Evolutionary conservation across 2,888 invertebrate genomes (phyloP), one percentile per base, ranked within the genome.

Genomic region (Cynaeus angustus): DNA sequence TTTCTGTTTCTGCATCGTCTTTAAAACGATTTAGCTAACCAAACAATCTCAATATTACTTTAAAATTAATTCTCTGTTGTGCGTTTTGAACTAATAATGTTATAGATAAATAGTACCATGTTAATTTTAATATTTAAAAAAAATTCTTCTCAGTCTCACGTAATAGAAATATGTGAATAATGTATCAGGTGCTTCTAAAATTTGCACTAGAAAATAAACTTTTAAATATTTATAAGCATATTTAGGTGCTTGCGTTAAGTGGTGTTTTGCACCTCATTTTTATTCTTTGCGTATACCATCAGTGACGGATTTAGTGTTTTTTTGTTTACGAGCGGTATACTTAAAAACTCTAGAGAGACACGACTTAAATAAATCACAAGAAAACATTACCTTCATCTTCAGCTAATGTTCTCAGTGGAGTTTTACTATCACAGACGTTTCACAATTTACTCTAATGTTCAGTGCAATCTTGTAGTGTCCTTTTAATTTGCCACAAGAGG

Each of bases 301-400:
- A 12, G 10, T 43, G 43, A 43, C 9, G 43, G 43, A 43, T 43
- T 43, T 43, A 43, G 43, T 43, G 12, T 43, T 43, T 43, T 37
- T 5, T 7, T 7, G 8, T 43, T 43, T 43, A 43, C 14, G 43
- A 43, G 14, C 43, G 10, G 1, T 43, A 1, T 14, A 13, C 43
- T 37, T 37, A 37, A 37, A 37, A 37, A 37, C 37, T 37, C 37
- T 37, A n/a, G 37, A 37, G 37, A n/a, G 43, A 13, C 43, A 43
- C 1, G 3, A 8, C 12, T 1, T 14, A 43, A 9, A 43, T 43
- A 14, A 43, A 43, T 43, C 12, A 9, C 43, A 12, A 12, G 12
- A 37, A 37, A n/a, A 37, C 8, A 37, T 37, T 37, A 37, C 37
- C 37, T 37, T 37, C 37, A 37, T 37, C 37, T 37, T 37, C 7